Evolutionary conservation across 2,888 invertebrate genomes (phyloP), one percentile per base, ranked within the genome.

Genomic region (Macrosiphum euphorbiae): DNA sequence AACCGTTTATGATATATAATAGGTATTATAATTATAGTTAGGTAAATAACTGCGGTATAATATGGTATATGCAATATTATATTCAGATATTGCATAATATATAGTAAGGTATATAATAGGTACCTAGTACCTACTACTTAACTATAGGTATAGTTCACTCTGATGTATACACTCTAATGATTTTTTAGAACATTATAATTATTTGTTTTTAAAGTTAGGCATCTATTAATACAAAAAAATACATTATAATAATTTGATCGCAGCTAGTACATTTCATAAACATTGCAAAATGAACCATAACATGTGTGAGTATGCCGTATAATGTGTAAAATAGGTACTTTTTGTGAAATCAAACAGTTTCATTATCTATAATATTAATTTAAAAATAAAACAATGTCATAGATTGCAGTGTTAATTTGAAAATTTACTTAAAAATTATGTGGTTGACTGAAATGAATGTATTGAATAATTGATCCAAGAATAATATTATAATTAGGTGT

Each of bases 151-250:
- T 44, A 44, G 44, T 0, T 44, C 44, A 44, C 44, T 44, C 44
- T 44, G 44, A 44, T 44, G 44, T 44, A 44, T 44, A 67, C 67
- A 67, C 78, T 78, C 78, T 78, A 35, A 35, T 78, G 78, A 20
- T 78, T 78, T 78, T 78, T 78, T 20, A 78, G 78, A 78, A 35
- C 78, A 35, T 78, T n/a, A 35, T 78, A 78, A 78, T 78, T 78
- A 16, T 20, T 35, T 35, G 35, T 67, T 67, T 67, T n/a, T 67
- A 78, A 78, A 16, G 35, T 67, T 20, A 78, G 35, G 55, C 24
- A 55, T 7, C 44, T 44, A 44, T 55, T 20, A 67, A 35, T 58
- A 58, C 26, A 58, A 61, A 10, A 61, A 28, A 61, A n/a, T n/a
- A 67, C 16, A 67, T n/a, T 16, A 13, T 20, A 78, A 35, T 35